These are phyloP conservation scores for Bombylius major DNA, from an alignment of 2,888 invertebrate species.

Conservation along the genomic window DNA sequence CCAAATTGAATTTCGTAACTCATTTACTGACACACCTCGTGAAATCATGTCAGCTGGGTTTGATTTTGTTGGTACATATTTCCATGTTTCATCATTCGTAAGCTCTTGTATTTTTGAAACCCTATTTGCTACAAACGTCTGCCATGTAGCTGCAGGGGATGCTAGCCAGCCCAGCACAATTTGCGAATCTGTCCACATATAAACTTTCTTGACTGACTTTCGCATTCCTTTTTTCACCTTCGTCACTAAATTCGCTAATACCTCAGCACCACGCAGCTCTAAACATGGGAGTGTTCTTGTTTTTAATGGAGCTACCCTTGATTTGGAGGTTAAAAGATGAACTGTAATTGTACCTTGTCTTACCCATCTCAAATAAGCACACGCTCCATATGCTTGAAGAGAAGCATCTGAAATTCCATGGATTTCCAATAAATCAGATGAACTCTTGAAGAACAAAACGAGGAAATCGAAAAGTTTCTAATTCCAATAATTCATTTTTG, in stretches of 20 bases:
- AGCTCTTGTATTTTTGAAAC: conserved; percentile 11
- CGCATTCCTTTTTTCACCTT: conserved; percentile 7
- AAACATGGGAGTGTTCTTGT: conserved; percentile 18
- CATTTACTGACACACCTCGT: conserved; percentile 9
- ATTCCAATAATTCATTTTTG: neutral
- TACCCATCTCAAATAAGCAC: neutral
- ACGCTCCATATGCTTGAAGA: conserved; percentile 2
- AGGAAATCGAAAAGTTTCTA: neutral
- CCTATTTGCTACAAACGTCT: conserved; percentile 17
- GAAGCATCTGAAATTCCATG: conserved; percentile 13
- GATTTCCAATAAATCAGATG: conserved; percentile 1
- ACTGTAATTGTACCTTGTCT: neutral
- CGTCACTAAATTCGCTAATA: conserved; percentile 15
- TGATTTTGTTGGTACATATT: conserved; percentile 8
- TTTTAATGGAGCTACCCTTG: conserved; percentile 8
- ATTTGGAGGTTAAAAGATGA: conserved; percentile 4
- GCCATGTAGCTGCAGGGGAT: conserved; percentile 3
- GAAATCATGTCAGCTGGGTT: conserved; percentile 16
- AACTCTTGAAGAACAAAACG: neutral
- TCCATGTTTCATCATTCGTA: conserved; percentile 6
- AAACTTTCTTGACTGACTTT: conserved; percentile 2
- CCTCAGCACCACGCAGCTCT: conserved; percentile 21
- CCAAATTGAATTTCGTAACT: conserved; percentile 3
- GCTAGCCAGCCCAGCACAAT: conserved; percentile 13
- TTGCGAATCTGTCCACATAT: conserved; percentile 16